phyloP scores from a whole-genome alignment of 1,140 invertebrate species.

The Brachionus rotundiformis region DNA sequence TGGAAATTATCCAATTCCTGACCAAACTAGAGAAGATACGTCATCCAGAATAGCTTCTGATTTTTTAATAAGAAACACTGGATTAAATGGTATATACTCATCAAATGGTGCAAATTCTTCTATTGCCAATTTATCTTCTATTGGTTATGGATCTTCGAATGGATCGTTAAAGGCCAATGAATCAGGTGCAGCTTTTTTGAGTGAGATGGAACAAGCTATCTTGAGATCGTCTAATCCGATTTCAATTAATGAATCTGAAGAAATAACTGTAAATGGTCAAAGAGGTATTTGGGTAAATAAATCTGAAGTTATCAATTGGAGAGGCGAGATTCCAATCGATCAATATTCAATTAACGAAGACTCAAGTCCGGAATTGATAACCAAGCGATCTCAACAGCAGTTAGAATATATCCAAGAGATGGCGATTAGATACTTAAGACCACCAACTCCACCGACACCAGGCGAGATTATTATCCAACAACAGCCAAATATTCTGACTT shows the following conservation, averaged over 20 bases:
- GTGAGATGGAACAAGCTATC: not conserved
- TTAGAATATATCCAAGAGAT: constrained; percentile 13
- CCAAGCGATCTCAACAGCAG: not conserved
- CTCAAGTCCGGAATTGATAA: not conserved
- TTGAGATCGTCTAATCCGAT: not conserved
- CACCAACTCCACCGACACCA: not conserved
- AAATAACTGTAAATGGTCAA: not conserved
- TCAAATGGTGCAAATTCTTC: not conserved
- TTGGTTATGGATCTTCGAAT: not conserved
- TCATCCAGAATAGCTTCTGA: not conserved
- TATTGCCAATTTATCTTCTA: not conserved
- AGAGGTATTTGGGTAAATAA: not conserved
- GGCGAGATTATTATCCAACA: constrained; percentile 1
- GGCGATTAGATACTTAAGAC: constrained; percentile 1
- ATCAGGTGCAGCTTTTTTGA: not conserved
- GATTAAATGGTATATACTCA: not conserved
- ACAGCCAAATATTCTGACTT: not conserved
- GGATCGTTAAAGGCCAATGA: not conserved
- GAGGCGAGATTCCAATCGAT: not conserved
- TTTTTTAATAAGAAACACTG: not conserved
- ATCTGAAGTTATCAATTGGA: not conserved
- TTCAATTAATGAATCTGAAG: not conserved
- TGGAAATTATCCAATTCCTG: not conserved
- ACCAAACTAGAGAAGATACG: not conserved
- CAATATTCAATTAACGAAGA: constrained; percentile 19